Conservation (phyloP, 2,113 vertebrate genomes). For the Perca fluviatilis region DNA sequence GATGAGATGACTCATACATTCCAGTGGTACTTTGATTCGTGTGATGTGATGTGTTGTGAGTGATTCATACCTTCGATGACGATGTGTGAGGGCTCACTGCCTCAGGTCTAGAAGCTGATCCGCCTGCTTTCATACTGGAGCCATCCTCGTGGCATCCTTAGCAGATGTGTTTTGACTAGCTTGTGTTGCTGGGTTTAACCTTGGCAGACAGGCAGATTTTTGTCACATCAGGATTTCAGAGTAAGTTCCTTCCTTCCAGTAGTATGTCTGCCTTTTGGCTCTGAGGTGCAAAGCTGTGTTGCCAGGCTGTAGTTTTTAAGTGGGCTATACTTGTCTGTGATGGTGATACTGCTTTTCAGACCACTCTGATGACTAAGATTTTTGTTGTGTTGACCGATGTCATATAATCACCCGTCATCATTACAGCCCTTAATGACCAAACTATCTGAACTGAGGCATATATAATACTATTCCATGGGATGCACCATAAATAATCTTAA, state of each 20-base stretch:
- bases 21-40: slow-evolving; percentile 30
- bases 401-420: slow-evolving; percentile 44
- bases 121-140: slow-evolving; percentile 16
- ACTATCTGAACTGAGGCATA: slow-evolving; percentile 33
- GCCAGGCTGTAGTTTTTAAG: slow-evolving; percentile 33
- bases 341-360: slow-evolving; percentile 4
- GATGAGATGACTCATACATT: slow-evolving; percentile 52
- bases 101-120: slow-evolving; percentile 40
- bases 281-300: slow-evolving; percentile 8
- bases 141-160: slow-evolving; percentile 31
- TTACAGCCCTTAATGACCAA: slow-evolving; percentile 22
- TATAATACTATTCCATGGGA: slow-evolving; percentile 27
- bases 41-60: slow-evolving; percentile 42
- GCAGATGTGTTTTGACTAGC: slow-evolving; percentile 39
- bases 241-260: not conserved
- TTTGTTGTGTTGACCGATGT: slow-evolving; percentile 24
- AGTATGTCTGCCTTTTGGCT: slow-evolving; percentile 3
- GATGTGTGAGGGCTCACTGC: slow-evolving; percentile 30
- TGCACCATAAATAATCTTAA: not conserved
- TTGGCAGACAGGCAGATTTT: slow-evolving; percentile 12
- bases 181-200: slow-evolving; percentile 29
- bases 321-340: slow-evolving; percentile 22
- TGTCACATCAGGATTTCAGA: slow-evolving; percentile 21
- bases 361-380: slow-evolving; percentile 43
- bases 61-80: slow-evolving; percentile 52